Base-by-base conservation (phyloP, 2,113 vertebrate genomes). In the Charadrius vociferus region DNA sequence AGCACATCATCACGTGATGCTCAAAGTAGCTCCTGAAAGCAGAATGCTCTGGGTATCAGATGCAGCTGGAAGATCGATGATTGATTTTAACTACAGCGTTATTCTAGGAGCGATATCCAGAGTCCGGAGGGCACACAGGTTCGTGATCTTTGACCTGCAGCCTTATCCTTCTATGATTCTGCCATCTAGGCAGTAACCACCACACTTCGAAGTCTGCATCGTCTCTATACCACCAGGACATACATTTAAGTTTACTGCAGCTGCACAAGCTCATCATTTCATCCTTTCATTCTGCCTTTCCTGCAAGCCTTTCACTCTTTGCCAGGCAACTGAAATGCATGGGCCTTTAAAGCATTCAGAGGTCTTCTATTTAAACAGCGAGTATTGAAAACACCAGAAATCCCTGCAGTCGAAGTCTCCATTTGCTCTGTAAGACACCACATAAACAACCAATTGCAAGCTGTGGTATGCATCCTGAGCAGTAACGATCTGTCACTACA, bases 281-380 rank as follows among this genome's bases (percentile, higher is more conserved):
- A 92, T 24, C 68, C 53, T 86, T 93, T 82, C 88, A 73, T 61
- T 81, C 55, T 61, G 49, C 72, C 84, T 66, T 77, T 78, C 59
- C 84, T 45, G 41, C 59, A 62, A 78, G 88, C 74, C 56, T 90
- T 90, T 91, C 74, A 65, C 58, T 86, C 94, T 95, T 70, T 81
- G 83, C 89, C 81, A 79, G 45, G 91, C 93, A 96, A 94, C 75
- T 58, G 73, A 86, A 94, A 78, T 41, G 63, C 68, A 59, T 0
- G 1, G 41, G 45, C 63, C 55, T 85, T 63, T 32, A 58, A 96
- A 86, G 59, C 14, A 94, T 89, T 86, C 68, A 30, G 63, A 92
- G 49, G 34, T 63, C 73, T 86, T 62, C 63, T 18, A 77, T 92
- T 82, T 70, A 80, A 92, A 70, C 27, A 59, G 62, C 55, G 86